These are phyloP conservation scores for Lasiommata megera DNA, from an alignment of 2,888 invertebrate species.

Conservation along the genomic window DNA sequence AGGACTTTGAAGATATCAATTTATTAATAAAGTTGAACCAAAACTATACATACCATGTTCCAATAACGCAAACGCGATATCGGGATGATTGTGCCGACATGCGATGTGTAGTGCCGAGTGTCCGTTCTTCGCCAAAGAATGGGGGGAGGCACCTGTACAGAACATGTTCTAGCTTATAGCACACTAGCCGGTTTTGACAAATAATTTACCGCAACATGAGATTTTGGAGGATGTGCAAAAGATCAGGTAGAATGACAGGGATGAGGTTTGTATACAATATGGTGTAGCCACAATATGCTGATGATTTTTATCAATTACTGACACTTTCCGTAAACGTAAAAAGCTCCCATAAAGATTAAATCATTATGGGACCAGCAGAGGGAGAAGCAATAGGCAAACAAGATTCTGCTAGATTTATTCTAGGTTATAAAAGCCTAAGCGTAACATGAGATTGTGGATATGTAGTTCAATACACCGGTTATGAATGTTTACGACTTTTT, in stretches of 20 bases:
- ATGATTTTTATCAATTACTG: too few relatives aligned
- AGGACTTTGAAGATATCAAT: not conserved
- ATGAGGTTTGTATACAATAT: too few relatives aligned
- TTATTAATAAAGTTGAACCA: not conserved
- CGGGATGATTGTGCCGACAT: constrained; percentile 98
- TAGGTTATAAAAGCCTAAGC: too few relatives aligned
- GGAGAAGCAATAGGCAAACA: too few relatives aligned
- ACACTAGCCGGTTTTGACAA: constrained; percentile 1
- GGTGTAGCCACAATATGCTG: too few relatives aligned
- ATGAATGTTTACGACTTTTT: too few relatives aligned
- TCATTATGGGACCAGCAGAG: too few relatives aligned
- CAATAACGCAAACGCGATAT: constrained; percentile 95
- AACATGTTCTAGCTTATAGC: constrained; percentile 27
- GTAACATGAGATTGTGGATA: too few relatives aligned
- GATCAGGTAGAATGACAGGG: not conserved
- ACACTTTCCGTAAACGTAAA: too few relatives aligned
- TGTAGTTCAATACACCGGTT: too few relatives aligned
- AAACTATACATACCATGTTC: constrained; percentile 86
- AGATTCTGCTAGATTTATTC: too few relatives aligned
- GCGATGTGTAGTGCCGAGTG: constrained; percentile 99
- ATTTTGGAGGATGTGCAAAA: not conserved
- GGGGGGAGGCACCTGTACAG: constrained; percentile 88
- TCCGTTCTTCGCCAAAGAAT: constrained; percentile 97
- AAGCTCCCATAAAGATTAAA: too few relatives aligned
- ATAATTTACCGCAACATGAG: not conserved